Percentiles rank a stretch among this genome's conserved stretches.
phyloP scores from a whole-genome alignment of 2,797 vertebrate genomes.

The Cyclura pinguis region DNA sequence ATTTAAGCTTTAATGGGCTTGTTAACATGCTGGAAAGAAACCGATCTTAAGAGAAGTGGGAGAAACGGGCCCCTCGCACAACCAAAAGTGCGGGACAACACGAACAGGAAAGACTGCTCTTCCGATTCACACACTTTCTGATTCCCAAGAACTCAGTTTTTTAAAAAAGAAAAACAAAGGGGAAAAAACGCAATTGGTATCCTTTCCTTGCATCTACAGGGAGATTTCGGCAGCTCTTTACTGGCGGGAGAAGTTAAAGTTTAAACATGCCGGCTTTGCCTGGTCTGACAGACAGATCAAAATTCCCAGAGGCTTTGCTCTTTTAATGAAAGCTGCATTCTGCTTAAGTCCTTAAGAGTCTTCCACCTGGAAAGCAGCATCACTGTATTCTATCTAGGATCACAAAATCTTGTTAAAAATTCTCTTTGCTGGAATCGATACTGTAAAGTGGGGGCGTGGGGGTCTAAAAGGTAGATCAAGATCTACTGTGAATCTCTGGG shows the following conservation, averaged over 20 bases:
- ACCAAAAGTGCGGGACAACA: not conserved
- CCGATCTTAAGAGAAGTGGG: not conserved
- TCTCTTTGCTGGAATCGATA: not conserved
- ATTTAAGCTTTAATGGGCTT: constrained; percentile 36
- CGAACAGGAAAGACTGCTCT: not conserved
- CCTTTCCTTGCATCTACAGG: not conserved
- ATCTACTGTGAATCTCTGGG: constrained; percentile 7
- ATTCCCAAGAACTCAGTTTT: not conserved
- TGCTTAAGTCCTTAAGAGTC: not conserved
- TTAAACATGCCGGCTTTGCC: constrained; percentile 45
- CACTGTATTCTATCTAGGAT: no score
- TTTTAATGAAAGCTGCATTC: not conserved
- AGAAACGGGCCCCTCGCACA: not conserved
- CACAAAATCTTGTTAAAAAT: not conserved
- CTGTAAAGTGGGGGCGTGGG: not conserved
- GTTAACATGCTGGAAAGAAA: constrained; percentile 19
- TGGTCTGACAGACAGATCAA: constrained; percentile 50
- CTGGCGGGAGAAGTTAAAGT: constrained; percentile 46
- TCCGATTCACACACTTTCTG: not conserved
- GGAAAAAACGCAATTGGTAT: not conserved
- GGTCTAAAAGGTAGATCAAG: not conserved
- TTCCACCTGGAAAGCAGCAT: not conserved
- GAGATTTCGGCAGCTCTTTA: accelerated
- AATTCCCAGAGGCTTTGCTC: constrained; percentile 8
- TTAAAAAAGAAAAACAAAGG: not conserved